Evolutionary conservation across 2,888 invertebrate species (phyloP).

Genomic region (Adelognathus sp.): DNA sequence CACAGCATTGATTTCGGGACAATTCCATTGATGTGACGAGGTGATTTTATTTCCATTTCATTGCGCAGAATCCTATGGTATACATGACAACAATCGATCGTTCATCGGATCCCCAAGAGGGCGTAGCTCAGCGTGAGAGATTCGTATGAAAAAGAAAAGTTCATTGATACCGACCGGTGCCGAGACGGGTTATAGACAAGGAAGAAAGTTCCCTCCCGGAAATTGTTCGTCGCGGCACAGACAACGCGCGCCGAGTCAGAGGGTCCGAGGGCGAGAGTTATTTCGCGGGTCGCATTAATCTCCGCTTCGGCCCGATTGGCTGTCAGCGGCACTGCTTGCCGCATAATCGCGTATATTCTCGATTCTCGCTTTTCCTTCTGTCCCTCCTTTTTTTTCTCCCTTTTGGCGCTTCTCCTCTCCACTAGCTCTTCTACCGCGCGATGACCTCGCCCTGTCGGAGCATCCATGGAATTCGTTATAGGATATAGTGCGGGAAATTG

Average conservation of each 20-base stretch:
- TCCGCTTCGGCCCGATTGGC: conserved; percentile 63
- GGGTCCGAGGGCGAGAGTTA: conserved; percentile 57
- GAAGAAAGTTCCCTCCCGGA: background rate
- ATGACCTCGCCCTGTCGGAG: conserved; percentile 44
- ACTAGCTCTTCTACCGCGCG: conserved; percentile 5
- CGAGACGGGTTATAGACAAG: background rate
- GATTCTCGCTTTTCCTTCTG: conserved; percentile 29
- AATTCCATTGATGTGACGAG: background rate
- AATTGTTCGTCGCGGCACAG: conserved; percentile 34
- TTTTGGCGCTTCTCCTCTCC: background rate
- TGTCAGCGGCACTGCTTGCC: conserved; percentile 64
- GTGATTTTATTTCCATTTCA: background rate
- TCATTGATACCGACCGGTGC: background rate
- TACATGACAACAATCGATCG: background rate
- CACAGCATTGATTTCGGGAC: background rate
- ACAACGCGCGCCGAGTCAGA: conserved; percentile 35
- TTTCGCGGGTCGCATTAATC: conserved; percentile 66
- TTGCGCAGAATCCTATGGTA: background rate
- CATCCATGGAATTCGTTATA: conserved; percentile 45
- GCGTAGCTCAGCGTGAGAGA: background rate
- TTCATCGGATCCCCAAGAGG: background rate
- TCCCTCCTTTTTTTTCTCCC: conserved; percentile 21
- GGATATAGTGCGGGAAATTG: conserved; percentile 57
- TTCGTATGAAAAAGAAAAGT: background rate
- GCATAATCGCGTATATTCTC: conserved; percentile 63